These are phyloP conservation scores for Drosophila borborema DNA, from an alignment of 2,888 invertebrate genomes.

Conservation along the genomic window DNA sequence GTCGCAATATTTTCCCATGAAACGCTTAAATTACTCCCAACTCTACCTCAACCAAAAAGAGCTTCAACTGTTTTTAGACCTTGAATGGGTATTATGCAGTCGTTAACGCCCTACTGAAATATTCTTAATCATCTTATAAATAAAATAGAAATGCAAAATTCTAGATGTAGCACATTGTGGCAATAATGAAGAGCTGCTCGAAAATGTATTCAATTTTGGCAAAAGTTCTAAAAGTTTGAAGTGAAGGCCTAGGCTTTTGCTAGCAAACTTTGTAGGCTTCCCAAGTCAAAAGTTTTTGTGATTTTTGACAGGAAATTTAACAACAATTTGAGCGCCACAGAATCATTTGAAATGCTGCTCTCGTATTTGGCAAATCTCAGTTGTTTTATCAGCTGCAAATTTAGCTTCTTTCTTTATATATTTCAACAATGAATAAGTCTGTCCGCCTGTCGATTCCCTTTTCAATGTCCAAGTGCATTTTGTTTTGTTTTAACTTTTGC, in stretches of 20 bases:
- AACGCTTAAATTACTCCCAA: neutral
- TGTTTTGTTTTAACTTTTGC: slow-evolving; percentile 16
- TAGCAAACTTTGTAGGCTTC: neutral
- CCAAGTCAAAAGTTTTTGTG: neutral
- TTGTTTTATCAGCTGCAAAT: neutral
- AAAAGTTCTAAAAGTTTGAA: slow-evolving; percentile 6
- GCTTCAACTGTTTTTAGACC: neutral
- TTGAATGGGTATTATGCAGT: neutral
- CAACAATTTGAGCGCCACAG: neutral
- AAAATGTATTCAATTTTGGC: slow-evolving; percentile 8
- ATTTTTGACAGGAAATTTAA: slow-evolving; percentile 1
- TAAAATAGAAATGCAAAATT: neutral
- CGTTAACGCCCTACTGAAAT: neutral
- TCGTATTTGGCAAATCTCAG: neutral
- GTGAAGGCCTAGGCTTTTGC: neutral
- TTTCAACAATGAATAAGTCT: neutral
- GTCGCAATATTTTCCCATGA: too few relatives aligned
- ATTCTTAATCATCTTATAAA: neutral
- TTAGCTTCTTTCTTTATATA: neutral
- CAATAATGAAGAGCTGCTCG: slow-evolving; percentile 11
- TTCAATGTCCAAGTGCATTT: slow-evolving; percentile 10
- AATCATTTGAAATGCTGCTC: neutral
- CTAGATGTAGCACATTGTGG: neutral
- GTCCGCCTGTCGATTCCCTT: neutral
- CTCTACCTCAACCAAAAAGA: neutral